Base-by-base conservation (phyloP, 2,797 vertebrate species). In the Notolepis coatsorum region DNA sequence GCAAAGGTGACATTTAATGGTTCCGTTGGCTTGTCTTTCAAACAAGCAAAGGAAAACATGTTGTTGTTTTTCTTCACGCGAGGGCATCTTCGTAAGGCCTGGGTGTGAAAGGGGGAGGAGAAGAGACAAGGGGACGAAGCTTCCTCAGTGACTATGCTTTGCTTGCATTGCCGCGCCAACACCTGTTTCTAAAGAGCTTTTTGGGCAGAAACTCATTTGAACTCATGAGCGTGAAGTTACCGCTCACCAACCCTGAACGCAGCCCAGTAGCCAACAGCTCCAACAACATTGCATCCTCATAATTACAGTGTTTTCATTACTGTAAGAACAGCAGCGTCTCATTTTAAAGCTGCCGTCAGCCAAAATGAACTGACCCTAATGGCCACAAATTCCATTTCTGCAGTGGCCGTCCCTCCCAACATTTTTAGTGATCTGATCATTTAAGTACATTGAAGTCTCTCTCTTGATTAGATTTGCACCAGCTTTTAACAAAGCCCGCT, bases 391-490 rank as follows among this genome's bases (percentile, higher is more conserved):
- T 78, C 35, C 84, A 47, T 83, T 82, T 82, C 64, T 47, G 41
- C 57, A 63, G 64, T 25, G 56, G 43, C 72, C 60, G 47, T 61
- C 57, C 64, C 50, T 12, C 61, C 62, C 58, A 33, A n/a, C 49
- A 48, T 62, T 76, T 64, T 71, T 70, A 77, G 65, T 67, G 76
- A 85, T 83, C 80, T 73, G 84, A 87, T 85, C 59, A 59, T 86
- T 88, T 89, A 88, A 91, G 89, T 89, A 86, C 86, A 88, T 84
- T 84, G 81, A 87, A 79, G 82, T 85, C 81, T 79, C 77, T 70
- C 68, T 64, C 83, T 78, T 90, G 90, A 91, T 90, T 89, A 91
- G 89, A 91, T 91, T 89, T 88, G 83, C 57, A 52, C 30, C 88
- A 86, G 86, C 88, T 91, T 85, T 85, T 85, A 86, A 88, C 87